A percentile compares a stretch with the other conserved stretches of the same genome.
Conservation (phyloP, 2,797 vertebrate species). For the Macropodus opercularis region DNA sequence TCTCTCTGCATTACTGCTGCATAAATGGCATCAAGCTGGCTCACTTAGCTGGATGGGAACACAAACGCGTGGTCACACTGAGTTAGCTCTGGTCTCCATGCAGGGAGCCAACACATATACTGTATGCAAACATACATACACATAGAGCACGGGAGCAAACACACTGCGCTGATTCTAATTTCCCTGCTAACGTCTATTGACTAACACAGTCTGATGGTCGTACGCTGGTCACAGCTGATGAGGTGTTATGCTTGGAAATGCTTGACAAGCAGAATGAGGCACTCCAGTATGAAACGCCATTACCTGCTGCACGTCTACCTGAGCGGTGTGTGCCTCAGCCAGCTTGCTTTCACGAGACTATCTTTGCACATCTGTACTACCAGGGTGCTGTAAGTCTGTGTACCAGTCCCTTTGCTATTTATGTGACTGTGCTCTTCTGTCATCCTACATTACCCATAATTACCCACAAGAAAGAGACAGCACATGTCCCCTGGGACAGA, state of each 20-base stretch:
- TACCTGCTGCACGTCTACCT: conserved; percentile 18
- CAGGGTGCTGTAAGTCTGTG: conserved; percentile 25
- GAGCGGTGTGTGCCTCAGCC: neutral
- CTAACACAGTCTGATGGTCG: conserved; percentile 33
- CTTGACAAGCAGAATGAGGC: conserved; percentile 9
- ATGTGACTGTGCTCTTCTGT: conserved; percentile 55
- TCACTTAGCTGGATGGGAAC: conserved; percentile 47
- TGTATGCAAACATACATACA: conserved; percentile 35
- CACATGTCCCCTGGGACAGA: conserved; percentile 49
- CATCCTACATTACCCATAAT: conserved; percentile 78
- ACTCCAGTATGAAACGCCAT: conserved; percentile 6
- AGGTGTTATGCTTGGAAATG: conserved; percentile 21
- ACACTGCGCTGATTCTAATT: conserved; percentile 46
- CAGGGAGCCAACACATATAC: conserved; percentile 28
- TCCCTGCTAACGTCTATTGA: conserved; percentile 46
- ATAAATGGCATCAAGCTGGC: conserved; percentile 40
- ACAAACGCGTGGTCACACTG: conserved; percentile 44
- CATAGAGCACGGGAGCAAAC: no score
- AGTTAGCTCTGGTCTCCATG: conserved; percentile 33
- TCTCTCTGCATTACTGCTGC: conserved; percentile 26
- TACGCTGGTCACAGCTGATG: conserved; percentile 40
- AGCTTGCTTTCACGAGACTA: neutral
- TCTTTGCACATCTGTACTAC: conserved; percentile 29
- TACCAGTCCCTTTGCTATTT: conserved; percentile 38
- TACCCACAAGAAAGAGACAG: conserved; percentile 66